Evolutionary conservation across 1,140 invertebrate genomes (phyloP).

Genomic region (Drosophila baimaii): DNA sequence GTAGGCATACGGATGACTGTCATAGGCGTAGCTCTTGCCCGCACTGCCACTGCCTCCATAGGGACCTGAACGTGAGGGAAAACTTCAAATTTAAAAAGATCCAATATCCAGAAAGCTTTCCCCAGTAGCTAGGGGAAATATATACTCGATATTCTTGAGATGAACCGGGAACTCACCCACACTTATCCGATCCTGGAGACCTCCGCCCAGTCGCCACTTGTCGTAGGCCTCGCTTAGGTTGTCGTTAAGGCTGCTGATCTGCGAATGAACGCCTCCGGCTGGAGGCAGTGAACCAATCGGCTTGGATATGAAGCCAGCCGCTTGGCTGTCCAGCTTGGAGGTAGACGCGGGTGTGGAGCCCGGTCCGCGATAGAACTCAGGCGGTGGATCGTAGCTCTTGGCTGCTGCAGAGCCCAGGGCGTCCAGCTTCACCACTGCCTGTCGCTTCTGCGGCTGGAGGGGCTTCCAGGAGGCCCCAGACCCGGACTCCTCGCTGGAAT

Average conservation of each 20-base stretch:
- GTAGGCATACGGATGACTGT: conserved; percentile 50
- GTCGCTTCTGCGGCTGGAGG: conserved; percentile 44
- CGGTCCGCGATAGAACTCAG: conserved; percentile 78
- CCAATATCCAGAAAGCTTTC: too few species aligned
- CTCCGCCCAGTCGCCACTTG: conserved; percentile 57
- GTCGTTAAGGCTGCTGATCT: conserved; percentile 44
- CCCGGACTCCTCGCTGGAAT: conserved; percentile 1
- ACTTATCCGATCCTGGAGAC: conserved; percentile 67
- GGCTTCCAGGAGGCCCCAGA: conserved; percentile 47
- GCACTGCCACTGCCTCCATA: conserved; percentile 36
- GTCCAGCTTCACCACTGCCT: conserved; percentile 49
- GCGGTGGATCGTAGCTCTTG: conserved; percentile 80
- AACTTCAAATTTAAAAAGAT: neutral
- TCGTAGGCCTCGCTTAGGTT: conserved; percentile 71
- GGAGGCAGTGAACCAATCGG: conserved; percentile 32
- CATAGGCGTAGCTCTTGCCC: conserved; percentile 56
- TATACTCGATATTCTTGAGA: neutral
- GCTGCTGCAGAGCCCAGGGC: conserved; percentile 50
- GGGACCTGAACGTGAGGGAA: conserved; percentile 37
- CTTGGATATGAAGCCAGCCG: conserved; percentile 51
- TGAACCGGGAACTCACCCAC: conserved; percentile 63
- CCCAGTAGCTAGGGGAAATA: neutral
- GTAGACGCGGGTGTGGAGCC: conserved; percentile 40
- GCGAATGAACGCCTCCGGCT: conserved; percentile 4
- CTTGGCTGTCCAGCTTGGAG: conserved; percentile 38